These are phyloP conservation scores for Vidua macroura DNA, from an alignment of 2,113 vertebrate genomes.

Conservation along the genomic window DNA sequence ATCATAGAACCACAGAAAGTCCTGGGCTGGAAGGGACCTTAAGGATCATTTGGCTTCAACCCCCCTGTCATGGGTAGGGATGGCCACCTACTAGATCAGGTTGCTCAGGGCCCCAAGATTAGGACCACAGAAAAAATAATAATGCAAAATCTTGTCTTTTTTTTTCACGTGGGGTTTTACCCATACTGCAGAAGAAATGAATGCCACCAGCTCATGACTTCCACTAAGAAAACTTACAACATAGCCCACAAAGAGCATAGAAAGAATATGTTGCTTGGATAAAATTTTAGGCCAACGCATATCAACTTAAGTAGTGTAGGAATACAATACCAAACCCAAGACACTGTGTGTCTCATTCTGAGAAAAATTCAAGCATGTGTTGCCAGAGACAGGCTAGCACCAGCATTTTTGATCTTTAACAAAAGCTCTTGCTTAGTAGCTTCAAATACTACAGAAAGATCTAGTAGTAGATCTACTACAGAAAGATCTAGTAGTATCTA, in stretches of 20 bases:
- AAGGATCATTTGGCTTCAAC: not conserved
- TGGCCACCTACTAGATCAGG: not conserved
- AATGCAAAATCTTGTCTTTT: not conserved
- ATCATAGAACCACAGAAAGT: not conserved
- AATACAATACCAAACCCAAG: conserved; percentile 15
- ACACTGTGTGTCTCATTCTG: not conserved
- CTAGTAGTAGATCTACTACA: conserved; percentile 16
- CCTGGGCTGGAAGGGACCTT: not conserved
- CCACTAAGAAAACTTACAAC: not conserved
- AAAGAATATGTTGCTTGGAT: not conserved
- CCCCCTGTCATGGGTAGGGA: too few relatives aligned
- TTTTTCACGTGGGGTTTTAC: not conserved
- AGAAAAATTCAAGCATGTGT: conserved; percentile 29
- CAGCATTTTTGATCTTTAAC: conserved; percentile 22
- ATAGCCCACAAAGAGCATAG: not conserved
- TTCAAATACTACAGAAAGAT: conserved; percentile 28
- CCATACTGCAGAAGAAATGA: not conserved
- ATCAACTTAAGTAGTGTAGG: conserved; percentile 35
- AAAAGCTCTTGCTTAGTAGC: conserved; percentile 33
- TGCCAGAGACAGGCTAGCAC: conserved; percentile 28
- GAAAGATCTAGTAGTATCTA: conserved; percentile 39
- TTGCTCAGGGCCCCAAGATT: not conserved
- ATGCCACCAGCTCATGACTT: not conserved
- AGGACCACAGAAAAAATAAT: not conserved
- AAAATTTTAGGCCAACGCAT: conserved; percentile 1